phyloP scores from a whole-genome alignment of 1,140 invertebrate genomes.

The Macrobrachium rosenbergii region DNA sequence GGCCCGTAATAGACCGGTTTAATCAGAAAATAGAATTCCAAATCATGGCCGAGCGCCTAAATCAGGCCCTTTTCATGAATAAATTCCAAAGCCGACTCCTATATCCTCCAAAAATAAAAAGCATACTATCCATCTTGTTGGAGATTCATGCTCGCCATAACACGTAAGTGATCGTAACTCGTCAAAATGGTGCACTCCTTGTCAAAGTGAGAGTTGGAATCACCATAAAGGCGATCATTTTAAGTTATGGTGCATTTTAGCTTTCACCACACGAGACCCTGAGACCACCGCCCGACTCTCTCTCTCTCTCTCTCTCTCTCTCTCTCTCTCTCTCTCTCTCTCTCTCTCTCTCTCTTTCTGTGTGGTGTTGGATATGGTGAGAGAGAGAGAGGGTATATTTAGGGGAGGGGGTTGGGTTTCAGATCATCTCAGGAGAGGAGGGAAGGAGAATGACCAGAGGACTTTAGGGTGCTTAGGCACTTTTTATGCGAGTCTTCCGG shows the following conservation, averaged over 20 bases:
- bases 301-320: background rate
- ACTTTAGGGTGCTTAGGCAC: background rate
- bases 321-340: too few relatives aligned
- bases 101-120: constrained; percentile 52
- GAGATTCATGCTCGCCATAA: constrained; percentile 59
- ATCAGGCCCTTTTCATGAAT: constrained; percentile 61
- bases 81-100: constrained; percentile 44
- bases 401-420: background rate
- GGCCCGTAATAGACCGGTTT: constrained; percentile 48
- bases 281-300: background rate
- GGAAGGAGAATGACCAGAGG: too few relatives aligned
- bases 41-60: constrained; percentile 43
- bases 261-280: constrained; percentile 44
- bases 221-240: constrained; percentile 60
- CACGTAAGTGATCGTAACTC: constrained; percentile 60
- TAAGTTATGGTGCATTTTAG: constrained; percentile 59
- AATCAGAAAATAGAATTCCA: constrained; percentile 59
- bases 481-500: background rate
- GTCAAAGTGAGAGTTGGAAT: constrained; percentile 59
- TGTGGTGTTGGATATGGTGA: background rate
- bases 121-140: constrained; percentile 58
- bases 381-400: background rate
- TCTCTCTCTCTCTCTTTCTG: too few relatives aligned
- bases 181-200: constrained; percentile 57
- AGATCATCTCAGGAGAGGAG: too few relatives aligned